Conservation (phyloP, 2,113 vertebrate genomes). For the Onychostoma macrolepis region DNA sequence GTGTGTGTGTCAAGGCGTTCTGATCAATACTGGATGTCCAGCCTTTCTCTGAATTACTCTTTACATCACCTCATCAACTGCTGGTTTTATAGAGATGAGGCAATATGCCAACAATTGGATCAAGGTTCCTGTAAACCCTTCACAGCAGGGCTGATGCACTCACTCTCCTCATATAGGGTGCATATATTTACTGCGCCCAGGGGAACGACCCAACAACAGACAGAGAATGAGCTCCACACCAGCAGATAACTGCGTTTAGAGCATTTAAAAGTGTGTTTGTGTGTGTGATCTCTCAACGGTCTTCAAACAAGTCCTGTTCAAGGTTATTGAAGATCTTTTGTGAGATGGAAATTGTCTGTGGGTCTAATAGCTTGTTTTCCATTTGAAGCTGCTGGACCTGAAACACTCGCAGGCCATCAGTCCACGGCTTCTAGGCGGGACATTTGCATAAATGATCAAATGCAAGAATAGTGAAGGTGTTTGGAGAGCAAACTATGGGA, state of each 20-base stretch:
- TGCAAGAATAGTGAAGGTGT: background rate
- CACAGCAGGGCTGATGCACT: slow-evolving; percentile 27
- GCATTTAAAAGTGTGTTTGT: background rate
- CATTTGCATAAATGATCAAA: background rate
- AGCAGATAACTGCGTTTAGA: background rate
- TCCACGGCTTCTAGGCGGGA: background rate
- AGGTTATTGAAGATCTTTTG: background rate
- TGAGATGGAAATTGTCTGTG: background rate
- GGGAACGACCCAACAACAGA: background rate
- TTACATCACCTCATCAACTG: slow-evolving; percentile 38
- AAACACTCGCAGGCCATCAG: background rate
- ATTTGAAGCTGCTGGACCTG: slow-evolving; percentile 11
- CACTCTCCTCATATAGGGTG: slow-evolving; percentile 14
- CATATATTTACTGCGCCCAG: slow-evolving; percentile 24
- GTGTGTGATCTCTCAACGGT: background rate
- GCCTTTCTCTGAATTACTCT: slow-evolving; percentile 18
- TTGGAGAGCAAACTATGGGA: background rate
- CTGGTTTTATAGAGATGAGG: slow-evolving; percentile 46
- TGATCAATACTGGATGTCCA: slow-evolving; percentile 40
- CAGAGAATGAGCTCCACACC: background rate
- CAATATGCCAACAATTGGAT: slow-evolving; percentile 49
- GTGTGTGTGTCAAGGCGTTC: too few species aligned
- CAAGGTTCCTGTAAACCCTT: slow-evolving; percentile 45
- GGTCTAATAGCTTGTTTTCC: background rate
- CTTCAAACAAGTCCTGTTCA: background rate